Conservation (phyloP, 2,888 invertebrate species). For the Tenthredo distinguenda region DNA sequence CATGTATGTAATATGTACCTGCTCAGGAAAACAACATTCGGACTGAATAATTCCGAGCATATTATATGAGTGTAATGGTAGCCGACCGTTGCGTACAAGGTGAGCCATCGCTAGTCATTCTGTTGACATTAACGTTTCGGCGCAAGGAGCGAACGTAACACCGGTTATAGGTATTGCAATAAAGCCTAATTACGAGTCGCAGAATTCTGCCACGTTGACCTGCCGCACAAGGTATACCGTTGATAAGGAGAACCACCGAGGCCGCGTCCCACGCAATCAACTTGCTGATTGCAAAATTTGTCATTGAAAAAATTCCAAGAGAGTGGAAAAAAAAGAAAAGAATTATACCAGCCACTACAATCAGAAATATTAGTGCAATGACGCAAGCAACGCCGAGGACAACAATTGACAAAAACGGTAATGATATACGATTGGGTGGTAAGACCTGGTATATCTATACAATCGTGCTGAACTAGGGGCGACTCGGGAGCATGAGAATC, state of each 20-base stretch:
- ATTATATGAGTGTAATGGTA: not conserved
- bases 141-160: not conserved
- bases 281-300: slow-evolving; percentile 7
- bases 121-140: not conserved
- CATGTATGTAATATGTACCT: too few relatives aligned
- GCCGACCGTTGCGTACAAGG: not conserved
- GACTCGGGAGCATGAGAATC: too few relatives aligned
- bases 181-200: not conserved
- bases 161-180: not conserved
- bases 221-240: not conserved
- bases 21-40: not conserved
- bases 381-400: not conserved
- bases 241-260: not conserved
- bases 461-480: too few relatives aligned
- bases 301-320: not conserved
- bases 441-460: not conserved
- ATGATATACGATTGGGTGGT: not conserved
- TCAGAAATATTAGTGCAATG: not conserved
- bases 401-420: not conserved
- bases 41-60: not conserved
- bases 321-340: not conserved
- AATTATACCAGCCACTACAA: not conserved
- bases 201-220: not conserved
- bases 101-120: not conserved
- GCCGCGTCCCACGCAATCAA: not conserved